Evolutionary conservation across 2,888 invertebrate species (phyloP).

Genomic region (Tetanocera ferruginea): DNA sequence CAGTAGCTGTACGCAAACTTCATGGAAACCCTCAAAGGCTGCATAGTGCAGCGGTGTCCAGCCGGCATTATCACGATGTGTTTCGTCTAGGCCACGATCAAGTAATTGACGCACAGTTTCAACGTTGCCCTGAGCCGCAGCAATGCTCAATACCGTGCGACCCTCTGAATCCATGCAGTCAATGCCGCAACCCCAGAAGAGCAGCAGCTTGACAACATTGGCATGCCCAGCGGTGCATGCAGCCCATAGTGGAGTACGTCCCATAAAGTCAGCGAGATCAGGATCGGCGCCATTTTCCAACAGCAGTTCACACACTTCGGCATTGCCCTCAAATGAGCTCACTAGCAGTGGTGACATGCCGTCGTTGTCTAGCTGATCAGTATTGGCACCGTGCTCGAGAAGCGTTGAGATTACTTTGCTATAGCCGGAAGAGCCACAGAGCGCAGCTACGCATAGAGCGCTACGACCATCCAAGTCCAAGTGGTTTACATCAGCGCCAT

Average conservation of each 20-base stretch:
- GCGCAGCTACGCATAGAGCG: slow-evolving; percentile 87
- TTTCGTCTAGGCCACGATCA: slow-evolving; percentile 88
- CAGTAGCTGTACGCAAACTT: slow-evolving; percentile 71
- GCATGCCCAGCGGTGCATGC: slow-evolving; percentile 95
- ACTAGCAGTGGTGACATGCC: slow-evolving; percentile 90
- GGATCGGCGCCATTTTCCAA: slow-evolving; percentile 94
- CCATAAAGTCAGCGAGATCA: slow-evolving; percentile 85
- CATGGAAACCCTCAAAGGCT: slow-evolving; percentile 84
- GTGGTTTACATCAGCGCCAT: slow-evolving; percentile 87
- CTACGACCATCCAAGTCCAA: slow-evolving; percentile 90
- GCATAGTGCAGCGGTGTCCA: slow-evolving; percentile 98
- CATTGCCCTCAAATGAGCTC: slow-evolving; percentile 92
- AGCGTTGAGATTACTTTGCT: slow-evolving; percentile 79
- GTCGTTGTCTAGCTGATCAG: slow-evolving; percentile 86
- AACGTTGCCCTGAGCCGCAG: slow-evolving; percentile 87
- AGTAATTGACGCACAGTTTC: slow-evolving; percentile 91
- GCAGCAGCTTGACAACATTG: slow-evolving; percentile 83
- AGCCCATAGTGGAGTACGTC: slow-evolving; percentile 90
- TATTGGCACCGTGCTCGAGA: slow-evolving; percentile 85
- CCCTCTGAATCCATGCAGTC: slow-evolving; percentile 96
- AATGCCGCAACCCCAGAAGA: slow-evolving; percentile 96
- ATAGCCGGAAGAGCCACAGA: slow-evolving; percentile 84
- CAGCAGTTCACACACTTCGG: slow-evolving; percentile 91
- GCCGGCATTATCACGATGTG: slow-evolving; percentile 92
- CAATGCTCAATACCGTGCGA: slow-evolving; percentile 87